Conservation (phyloP, 2,797 vertebrate genomes). For the Threskiornis aethiopicus region DNA sequence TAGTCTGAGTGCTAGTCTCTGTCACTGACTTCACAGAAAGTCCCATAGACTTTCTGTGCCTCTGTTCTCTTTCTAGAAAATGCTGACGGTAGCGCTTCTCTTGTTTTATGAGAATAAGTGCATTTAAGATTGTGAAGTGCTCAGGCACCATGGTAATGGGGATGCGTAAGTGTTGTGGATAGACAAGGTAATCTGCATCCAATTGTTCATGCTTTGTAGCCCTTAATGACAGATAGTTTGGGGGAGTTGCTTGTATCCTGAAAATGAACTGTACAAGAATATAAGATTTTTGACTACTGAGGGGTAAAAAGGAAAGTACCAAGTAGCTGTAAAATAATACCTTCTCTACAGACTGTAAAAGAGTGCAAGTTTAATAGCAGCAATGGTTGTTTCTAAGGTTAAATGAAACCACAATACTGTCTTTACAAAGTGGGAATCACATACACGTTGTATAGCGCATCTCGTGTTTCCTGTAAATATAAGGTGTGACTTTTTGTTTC, state of each 20-base stretch:
- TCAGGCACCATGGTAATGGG: conserved; percentile 26
- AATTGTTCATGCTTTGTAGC: conserved; percentile 53
- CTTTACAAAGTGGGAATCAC: not conserved
- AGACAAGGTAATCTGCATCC: conserved; percentile 34
- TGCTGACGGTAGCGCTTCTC: not conserved
- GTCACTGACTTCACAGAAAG: not conserved
- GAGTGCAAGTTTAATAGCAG: not conserved
- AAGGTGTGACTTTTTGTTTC: not conserved
- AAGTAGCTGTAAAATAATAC: not conserved
- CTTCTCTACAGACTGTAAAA: not conserved
- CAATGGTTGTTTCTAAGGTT: not conserved
- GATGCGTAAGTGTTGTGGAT: not conserved
- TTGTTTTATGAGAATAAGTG: conserved; percentile 10
- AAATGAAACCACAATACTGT: not conserved
- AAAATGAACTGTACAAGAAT: not conserved
- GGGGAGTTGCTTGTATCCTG: not conserved
- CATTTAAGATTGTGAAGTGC: not conserved
- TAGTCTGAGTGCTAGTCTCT: not conserved
- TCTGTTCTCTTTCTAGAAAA: not conserved
- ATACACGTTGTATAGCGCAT: not conserved
- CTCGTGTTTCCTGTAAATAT: not conserved
- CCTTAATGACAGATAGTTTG: conserved; percentile 11
- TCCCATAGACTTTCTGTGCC: not conserved
- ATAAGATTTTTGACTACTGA: not conserved
- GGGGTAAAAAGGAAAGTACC: not conserved